Conservation (phyloP, 1,140 invertebrate genomes). For the Potamilus streckersoni region DNA sequence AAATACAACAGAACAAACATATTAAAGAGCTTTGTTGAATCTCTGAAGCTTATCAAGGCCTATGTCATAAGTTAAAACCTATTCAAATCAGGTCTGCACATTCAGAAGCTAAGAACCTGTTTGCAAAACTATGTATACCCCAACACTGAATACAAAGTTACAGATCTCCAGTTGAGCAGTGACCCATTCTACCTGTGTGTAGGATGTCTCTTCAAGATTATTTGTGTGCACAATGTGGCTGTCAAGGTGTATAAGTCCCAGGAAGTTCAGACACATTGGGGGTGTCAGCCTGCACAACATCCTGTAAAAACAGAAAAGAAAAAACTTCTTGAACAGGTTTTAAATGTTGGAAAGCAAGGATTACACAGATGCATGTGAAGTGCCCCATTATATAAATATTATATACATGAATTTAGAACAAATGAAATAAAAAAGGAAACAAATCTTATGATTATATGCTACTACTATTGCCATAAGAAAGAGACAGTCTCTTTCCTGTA, state of each 20-base stretch:
- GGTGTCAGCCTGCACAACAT: conserved; percentile 97
- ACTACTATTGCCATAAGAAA: background rate
- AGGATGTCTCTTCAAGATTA: conserved; percentile 83
- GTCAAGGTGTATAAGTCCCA: conserved; percentile 98
- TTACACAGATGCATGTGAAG: no score
- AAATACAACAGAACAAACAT: no score
- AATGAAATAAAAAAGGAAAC: background rate
- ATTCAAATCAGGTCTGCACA: no score
- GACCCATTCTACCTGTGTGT: conserved; percentile 79
- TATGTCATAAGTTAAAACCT: no score
- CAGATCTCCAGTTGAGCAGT: no score
- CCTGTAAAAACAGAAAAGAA: conserved; percentile 71
- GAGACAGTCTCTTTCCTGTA: background rate
- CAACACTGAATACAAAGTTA: no score
- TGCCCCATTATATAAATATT: background rate
- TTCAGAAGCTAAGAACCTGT: no score
- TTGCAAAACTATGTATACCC: no score
- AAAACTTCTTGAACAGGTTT: conserved; percentile 4
- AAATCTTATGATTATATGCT: background rate
- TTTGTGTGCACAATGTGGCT: conserved; percentile 91
- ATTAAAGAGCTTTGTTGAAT: no score
- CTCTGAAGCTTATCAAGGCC: no score
- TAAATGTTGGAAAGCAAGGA: no score
- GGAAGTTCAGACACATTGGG: conserved; percentile 98
- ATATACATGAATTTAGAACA: background rate